Base-by-base conservation (phyloP, 2,888 invertebrate genomes). In the Tubulanus polymorphus region DNA sequence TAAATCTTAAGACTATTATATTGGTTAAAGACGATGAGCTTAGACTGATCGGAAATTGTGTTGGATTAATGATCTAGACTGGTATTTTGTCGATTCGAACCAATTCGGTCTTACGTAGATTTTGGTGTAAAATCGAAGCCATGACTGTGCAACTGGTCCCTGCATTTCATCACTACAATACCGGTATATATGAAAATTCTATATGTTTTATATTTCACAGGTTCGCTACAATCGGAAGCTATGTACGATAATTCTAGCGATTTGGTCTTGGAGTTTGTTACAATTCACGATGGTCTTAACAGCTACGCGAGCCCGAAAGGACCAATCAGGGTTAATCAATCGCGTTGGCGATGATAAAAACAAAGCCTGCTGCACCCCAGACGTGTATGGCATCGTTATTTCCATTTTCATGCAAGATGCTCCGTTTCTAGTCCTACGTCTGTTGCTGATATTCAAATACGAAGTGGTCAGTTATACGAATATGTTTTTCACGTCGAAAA, bases 251-350 rank as follows among this genome's bases (percentile, higher is more conserved):
- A 93, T 94, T 1, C 81, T 95, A 63, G 89, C 88, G 1, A 93
- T 93, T 66, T 94, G 93, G 93, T 81, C 92, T 3, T 90, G 93
- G 88, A 91, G 91, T 45, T 83, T 95, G 37, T 84, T 94, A 81
- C 95, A 95, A 81, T 95, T 95, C 78, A 92, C 93, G 0, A 89
- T 95, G 49, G 93, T 95, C 0, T 82, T 95, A 28, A 94, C 94
- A 0, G 92, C 93, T 0, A 90, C 92, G 12, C 62, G 67, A 50
- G 74, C 72, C 3, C 56, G 76, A 15, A 69, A 73, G 59, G 76
- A 76, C 54, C 73, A 72, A 51, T 68, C 72, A 2, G 73, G 75
- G 0, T 55, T 71, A 3, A 28, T 61, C 3, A 28, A 52, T 48
- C 60, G 12, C 48, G 55, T 32, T n/a, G 35, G 10, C 10, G 35